Base-by-base conservation (phyloP, 2,113 vertebrate genomes). In the Dolichotis patagonum region DNA sequence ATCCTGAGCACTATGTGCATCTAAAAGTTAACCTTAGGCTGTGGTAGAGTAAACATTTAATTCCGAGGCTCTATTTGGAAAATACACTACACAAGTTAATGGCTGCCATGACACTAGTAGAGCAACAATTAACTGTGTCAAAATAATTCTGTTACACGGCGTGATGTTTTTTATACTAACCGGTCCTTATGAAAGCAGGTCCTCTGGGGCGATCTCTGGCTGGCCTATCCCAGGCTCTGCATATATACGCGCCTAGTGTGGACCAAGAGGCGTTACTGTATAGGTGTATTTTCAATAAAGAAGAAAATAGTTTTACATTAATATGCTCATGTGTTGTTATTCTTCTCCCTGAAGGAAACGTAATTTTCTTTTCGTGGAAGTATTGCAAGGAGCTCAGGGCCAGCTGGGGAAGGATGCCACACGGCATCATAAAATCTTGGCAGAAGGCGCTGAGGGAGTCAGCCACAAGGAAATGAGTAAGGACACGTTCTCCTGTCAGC, bases 271-370 rank as follows among this genome's bases (percentile, higher is more conserved):
- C 96, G 95, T 98, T 98, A 98, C 98, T 98, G 98, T 99, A 98
- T 99, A 99, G 99, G 98, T 98, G 98, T 98, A 98, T 99, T 99
- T 99, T 98, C 98, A 99, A 98, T 99, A 98, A 99, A 98, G 97
- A 95, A 96, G 95, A 94, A 98, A 98, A 98, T 99, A 99, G 98
- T 98, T 99, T 99, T 98, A 98, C 98, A 99, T 98, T 97, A 96
- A 96, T 84, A 49, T 26, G 17, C 95, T 75, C 97, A 93, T 24
- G 84, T 60, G 49, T 91, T 97, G 95, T 94, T 87, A 24, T 96
- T 97, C 30, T 86, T 94, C 49, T 86, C 58, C 43, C 54, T 3
- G 35, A 91, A 96, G 38, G 49, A 85, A 90, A 82, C 69, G 58
- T 54, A 41, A 75, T 8, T 84, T 83, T 86, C 32, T 62, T 26